Evolutionary conservation across 2,888 invertebrate species (phyloP), one percentile per base, ranked within the genome.

Genomic region (Anorthoa munda): DNA sequence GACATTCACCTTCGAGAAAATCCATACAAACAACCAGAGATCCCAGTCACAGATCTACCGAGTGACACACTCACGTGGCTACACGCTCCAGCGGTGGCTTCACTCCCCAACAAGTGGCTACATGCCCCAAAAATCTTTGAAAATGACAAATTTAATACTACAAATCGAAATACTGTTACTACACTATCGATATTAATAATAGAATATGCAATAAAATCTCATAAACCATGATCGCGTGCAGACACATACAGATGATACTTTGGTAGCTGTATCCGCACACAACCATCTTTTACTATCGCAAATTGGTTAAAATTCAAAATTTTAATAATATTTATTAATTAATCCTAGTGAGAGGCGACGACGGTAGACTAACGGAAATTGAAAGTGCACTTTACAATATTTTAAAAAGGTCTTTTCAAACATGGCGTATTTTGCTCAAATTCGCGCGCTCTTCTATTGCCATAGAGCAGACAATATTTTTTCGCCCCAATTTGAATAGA

Each of bases 81-180:
- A 21, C 31, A 21, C 85, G 79, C 87, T 75, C 81, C 85, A 79
- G 68, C 77, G 60, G 82, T 81, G 85, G 85, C 78, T 81, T 83
- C 77, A 82, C 85, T 82, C 88, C 77, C 83, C 86, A 81, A 77
- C 83, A 76, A 82, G 77, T 82, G 85, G 86, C 78, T 82, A 86
- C 81, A 86, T 89, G 84, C 83, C 89, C 88, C 90, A 88, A 86
- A 90, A 91, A 90, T 89, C 87, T 87, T 89, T 86, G 86, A 86
- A 93, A 94, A 95, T 95, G 94, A 94, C 94, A 91, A 95, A 94
- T 95, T 92, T 93, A 93, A 93, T 91, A 84, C 95, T 95, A 95
- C 93, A 92, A 94, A 93, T 95, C 90, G 93, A 95, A 94, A 93
- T 94, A 94, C 91, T 94, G 93, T 91, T 83, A 92, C 94, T 95